phyloP scores from a whole-genome alignment of 2,888 invertebrate species.

The Portevinia maculata region DNA sequence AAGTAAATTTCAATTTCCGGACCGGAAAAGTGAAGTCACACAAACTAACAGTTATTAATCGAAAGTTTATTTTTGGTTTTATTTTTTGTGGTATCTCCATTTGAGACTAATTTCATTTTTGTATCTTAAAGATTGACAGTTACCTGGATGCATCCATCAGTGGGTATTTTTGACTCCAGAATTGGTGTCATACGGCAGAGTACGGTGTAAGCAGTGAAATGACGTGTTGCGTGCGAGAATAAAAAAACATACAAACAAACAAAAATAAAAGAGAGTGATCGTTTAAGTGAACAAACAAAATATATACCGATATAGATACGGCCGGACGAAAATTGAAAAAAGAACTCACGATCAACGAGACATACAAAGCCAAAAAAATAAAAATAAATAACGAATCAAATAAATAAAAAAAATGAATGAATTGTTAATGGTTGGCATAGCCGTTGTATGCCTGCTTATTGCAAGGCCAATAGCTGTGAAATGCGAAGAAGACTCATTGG shows the following conservation, averaged over 20 bases:
- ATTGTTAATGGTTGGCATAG: slow-evolving; percentile 72
- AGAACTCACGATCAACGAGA: slow-evolving; percentile 48
- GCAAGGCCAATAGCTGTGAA: slow-evolving; percentile 53
- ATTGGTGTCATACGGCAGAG: slow-evolving; percentile 61
- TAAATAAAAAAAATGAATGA: slow-evolving; percentile 73
- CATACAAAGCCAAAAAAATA: slow-evolving; percentile 46
- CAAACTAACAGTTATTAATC: slow-evolving; percentile 63
- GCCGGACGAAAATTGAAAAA: slow-evolving; percentile 35
- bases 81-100: slow-evolving; percentile 27
- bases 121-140: slow-evolving; percentile 40
- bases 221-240: slow-evolving; percentile 60
- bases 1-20: slow-evolving; percentile 37
- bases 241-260: slow-evolving; percentile 56
- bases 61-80: too few species aligned
- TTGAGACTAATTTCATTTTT: slow-evolving; percentile 59
- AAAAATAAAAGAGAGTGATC: slow-evolving; percentile 18
- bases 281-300: slow-evolving; percentile 21
- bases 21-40: slow-evolving; percentile 67
- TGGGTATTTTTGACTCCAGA: slow-evolving; percentile 50
- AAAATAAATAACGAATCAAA: slow-evolving; percentile 42
- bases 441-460: slow-evolving; percentile 73
- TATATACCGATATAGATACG: slow-evolving; percentile 14
- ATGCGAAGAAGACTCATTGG: slow-evolving; percentile 89
- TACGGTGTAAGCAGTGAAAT: slow-evolving; percentile 56
- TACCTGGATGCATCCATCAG: slow-evolving; percentile 62